Percentiles rank a stretch among this genome's conserved stretches.
Conservation (phyloP, 2,113 vertebrate species). For the Bombycilla garrulus region DNA sequence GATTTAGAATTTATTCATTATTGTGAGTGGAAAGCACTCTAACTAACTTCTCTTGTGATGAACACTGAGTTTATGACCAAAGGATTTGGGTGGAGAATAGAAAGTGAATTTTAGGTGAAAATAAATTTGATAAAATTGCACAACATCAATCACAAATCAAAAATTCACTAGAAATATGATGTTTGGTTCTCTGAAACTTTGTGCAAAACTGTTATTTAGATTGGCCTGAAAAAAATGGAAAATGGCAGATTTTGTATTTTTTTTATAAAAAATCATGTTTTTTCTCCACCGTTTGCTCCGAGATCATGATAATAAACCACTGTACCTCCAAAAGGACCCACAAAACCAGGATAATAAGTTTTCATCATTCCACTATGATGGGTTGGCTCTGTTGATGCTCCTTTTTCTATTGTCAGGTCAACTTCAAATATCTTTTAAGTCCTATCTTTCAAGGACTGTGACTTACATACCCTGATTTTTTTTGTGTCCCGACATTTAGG, state of each 20-base stretch:
- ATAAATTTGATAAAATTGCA: not conserved
- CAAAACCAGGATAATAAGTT: not conserved
- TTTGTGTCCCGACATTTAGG: not conserved
- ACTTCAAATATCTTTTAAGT: not conserved
- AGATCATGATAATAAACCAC: not conserved
- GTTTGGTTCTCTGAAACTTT: not conserved
- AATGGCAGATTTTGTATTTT: not conserved
- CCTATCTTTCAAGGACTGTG: not conserved
- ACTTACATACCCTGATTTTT: not conserved
- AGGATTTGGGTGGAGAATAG: not conserved
- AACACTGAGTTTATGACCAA: not conserved
- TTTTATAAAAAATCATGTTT: not conserved
- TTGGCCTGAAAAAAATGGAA: not conserved
- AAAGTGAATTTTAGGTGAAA: not conserved
- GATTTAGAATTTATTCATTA: not conserved
- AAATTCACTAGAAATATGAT: not conserved
- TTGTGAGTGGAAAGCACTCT: not conserved
- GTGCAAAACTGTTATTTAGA: not conserved
- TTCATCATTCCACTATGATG: not conserved
- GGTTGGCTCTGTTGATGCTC: not conserved
- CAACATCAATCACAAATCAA: not conserved
- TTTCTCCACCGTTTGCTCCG: not conserved
- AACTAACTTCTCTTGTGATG: not conserved
- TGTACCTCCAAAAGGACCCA: fast-evolving
- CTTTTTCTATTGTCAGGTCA: not conserved